Percentiles rank a stretch among this genome's conserved stretches.
Evolutionary conservation across 2,113 vertebrate genomes (phyloP).

Genomic region (Oophaga pumilio): DNA sequence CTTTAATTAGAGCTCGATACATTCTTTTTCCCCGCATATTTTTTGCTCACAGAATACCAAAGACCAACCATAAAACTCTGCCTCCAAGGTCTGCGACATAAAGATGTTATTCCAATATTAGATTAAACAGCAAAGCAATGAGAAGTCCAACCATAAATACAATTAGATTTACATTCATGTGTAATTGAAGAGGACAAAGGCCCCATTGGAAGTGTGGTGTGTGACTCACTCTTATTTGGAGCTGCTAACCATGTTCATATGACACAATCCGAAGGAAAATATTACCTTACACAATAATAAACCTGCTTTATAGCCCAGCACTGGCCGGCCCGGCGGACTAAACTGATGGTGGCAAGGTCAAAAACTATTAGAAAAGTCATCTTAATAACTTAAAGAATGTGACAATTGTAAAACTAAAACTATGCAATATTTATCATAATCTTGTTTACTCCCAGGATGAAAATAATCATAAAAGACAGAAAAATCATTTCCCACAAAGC

Average conservation of each 20-base stretch:
- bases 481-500: constrained; percentile 29
- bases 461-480: constrained; percentile 5
- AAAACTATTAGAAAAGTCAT: constrained; percentile 9
- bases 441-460: background rate
- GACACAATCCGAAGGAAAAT: constrained; percentile 59
- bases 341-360: constrained; percentile 8
- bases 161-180: constrained; percentile 59
- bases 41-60: constrained; percentile 52
- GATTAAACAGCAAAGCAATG: constrained; percentile 58
- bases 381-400: constrained; percentile 13
- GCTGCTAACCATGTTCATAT: constrained; percentile 58
- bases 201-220: constrained; percentile 52
- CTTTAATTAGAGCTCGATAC: constrained; percentile 43
- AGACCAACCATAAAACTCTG: constrained; percentile 56
- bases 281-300: constrained; percentile 58
- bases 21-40: constrained; percentile 49
- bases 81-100: constrained; percentile 52
- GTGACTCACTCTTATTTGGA: constrained; percentile 56
- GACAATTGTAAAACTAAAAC: constrained; percentile 16
- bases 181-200: constrained; percentile 60
- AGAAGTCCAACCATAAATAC: constrained; percentile 58
- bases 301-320: constrained; percentile 40
- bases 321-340: constrained; percentile 6
- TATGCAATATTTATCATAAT: background rate
- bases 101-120: constrained; percentile 59